Evolutionary conservation across 2,888 invertebrate species (phyloP).

Genomic region (Drosophila heteroneura): DNA sequence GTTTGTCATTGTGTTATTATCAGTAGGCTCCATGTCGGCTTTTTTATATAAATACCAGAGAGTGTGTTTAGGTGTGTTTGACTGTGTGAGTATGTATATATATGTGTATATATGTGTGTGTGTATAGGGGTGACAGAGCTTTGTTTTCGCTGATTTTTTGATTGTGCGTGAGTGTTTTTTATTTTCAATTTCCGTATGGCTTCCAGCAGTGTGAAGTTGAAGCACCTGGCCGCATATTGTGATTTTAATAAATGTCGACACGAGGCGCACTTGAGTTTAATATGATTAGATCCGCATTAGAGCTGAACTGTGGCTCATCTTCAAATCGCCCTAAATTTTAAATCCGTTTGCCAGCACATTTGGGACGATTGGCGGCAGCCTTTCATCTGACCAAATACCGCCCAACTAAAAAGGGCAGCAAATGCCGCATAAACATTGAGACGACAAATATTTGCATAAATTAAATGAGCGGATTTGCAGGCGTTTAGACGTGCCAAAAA

Average conservation of each 20-base stretch:
- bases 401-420: slow-evolving; percentile 37
- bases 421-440: slow-evolving; percentile 55
- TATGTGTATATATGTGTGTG: neutral
- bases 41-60: slow-evolving; percentile 30
- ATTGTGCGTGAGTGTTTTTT: neutral
- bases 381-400: slow-evolving; percentile 60
- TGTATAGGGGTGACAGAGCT: slow-evolving; percentile 14
- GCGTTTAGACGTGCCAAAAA: slow-evolving; percentile 27
- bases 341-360: slow-evolving; percentile 36
- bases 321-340: slow-evolving; percentile 37
- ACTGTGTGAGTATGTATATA: neutral
- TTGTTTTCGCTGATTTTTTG: slow-evolving; percentile 26
- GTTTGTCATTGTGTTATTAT: slow-evolving; percentile 71
- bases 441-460: slow-evolving; percentile 69
- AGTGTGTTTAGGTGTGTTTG: slow-evolving; percentile 2
- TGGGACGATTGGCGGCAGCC: neutral
- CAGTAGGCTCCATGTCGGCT: slow-evolving; percentile 38
- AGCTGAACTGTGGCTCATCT: slow-evolving; percentile 14
- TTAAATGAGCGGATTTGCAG: slow-evolving; percentile 67
- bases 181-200: slow-evolving; percentile 41
- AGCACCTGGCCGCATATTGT: slow-evolving; percentile 60
- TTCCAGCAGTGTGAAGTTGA: slow-evolving; percentile 27
- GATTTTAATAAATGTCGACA: slow-evolving; percentile 73
- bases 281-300: slow-evolving; percentile 62
- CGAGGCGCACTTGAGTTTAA: slow-evolving; percentile 65